Base-by-base conservation (phyloP, 2,888 invertebrate species). In the Drosophila cracens region DNA sequence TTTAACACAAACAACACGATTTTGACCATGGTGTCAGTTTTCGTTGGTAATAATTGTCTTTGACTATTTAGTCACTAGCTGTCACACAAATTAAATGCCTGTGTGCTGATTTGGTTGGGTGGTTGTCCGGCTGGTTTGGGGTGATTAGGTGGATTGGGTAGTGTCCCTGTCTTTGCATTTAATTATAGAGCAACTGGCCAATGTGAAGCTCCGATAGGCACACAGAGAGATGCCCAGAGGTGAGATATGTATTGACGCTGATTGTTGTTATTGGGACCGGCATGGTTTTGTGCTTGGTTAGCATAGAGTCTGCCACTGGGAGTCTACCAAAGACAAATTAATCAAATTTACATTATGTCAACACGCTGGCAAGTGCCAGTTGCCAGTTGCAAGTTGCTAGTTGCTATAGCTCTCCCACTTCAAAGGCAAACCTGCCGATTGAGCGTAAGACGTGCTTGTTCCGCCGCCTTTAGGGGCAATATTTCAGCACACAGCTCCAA, bases 291-390 rank as follows among this genome's bases (percentile, higher is more conserved):
- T 33, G 31, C 33, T 40, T 56, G 53, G 33, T 18, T 33, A n/a
- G 29, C 25, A 54, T 57, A 33, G 34, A 10, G 25, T 1, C 1
- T n/a, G 18, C 29, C 40, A 11, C 48, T 43, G 48, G 27, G 38
- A 7, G 38, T 49, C 29, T 31, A 46, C 11, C 36, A 76, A 70
- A 79, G 74, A 73, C 70, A 82, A 86, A 82, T 86, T 83, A 86
- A 89, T 87, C 79, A 86, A 83, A 80, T 88, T 76, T 78, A 71
- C 77, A 80, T 83, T 81, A 79, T 81, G 82, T 83, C 85, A 87
- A 83, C 84, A 85, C 79, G 54, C 38, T 61, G 49, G 38, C 34
- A 49, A 51, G 40, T 54, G 21, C 48, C 38, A 56, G 43, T 34
- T 34, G 18, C 34, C 27, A 33, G 70, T 56, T 46, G 21, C 31